These are phyloP conservation scores for Drosophila baimaii DNA, from an alignment of 1,140 invertebrate genomes.

Conservation along the genomic window DNA sequence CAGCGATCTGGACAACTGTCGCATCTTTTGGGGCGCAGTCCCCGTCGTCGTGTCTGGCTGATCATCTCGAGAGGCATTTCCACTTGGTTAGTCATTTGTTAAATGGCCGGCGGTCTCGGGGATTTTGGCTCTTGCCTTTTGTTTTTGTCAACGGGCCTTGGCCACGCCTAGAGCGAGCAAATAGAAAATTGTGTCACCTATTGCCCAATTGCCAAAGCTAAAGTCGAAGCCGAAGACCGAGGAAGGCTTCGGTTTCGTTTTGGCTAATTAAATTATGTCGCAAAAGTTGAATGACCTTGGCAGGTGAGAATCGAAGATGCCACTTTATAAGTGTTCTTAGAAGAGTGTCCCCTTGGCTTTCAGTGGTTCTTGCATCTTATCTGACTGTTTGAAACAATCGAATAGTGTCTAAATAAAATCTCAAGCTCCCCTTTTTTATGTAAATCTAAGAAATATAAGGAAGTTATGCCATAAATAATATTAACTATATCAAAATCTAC, in stretches of 20 bases:
- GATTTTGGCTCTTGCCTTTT: conserved; percentile 13
- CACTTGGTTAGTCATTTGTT: conserved; percentile 78
- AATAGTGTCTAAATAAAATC: background rate
- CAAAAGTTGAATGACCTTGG: conserved; percentile 65
- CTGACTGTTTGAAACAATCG: background rate
- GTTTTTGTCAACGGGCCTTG: conserved; percentile 47
- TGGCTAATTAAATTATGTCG: conserved; percentile 31
- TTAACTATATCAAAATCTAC: background rate
- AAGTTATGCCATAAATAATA: too few relatives aligned
- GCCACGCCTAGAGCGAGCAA: conserved; percentile 44
- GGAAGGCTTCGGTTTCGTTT: conserved; percentile 20
- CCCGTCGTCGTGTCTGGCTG: conserved; percentile 57
- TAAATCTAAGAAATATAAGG: too few relatives aligned
- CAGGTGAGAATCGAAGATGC: conserved; percentile 6
- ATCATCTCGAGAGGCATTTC: conserved; percentile 57
- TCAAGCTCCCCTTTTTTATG: too few relatives aligned
- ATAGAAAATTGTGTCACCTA: conserved; percentile 73
- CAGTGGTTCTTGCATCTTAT: too few relatives aligned
- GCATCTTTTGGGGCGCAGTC: conserved; percentile 45
- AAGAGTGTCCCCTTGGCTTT: background rate
- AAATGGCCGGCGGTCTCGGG: conserved; percentile 50
- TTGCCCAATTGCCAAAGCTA: conserved; percentile 40
- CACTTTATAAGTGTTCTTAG: background rate
- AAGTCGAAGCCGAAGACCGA: conserved; percentile 4
- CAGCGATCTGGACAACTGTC: conserved; percentile 33